Evolutionary conservation across 2,888 invertebrate species (phyloP), one percentile per base, ranked within the genome.

Genomic region (Stenotaenia linearis): DNA sequence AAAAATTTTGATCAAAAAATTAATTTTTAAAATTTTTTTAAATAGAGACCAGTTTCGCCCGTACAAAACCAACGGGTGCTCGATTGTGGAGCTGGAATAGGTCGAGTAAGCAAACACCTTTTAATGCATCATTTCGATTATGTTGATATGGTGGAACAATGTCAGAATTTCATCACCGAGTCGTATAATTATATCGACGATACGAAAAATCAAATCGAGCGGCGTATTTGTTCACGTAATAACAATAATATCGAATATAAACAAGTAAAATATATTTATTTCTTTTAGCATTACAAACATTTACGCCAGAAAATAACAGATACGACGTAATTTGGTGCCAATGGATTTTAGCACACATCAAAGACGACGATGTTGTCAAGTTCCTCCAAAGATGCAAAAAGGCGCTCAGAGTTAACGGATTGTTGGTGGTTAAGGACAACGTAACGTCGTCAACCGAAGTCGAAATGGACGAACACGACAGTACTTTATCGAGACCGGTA

Each of bases 11-110:
- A 28, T 23, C 30, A 15, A 7, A 75, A 75, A 28, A 28, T 25
- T 28, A 37, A 5, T 6, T 37, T 37, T 37, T 37, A 37, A n/a
- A n/a, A n/a, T n/a, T n/a, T n/a, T n/a, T n/a, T n/a, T n/a, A n/a
- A n/a, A 12, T 37, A 28, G 30, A 78, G 78, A 21, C 69, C 30
- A 30, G 25, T 25, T 30, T 69, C 61, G n/a, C 30, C 69, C 1
- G 18, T 78, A 23, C 90, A 88, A 0, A 90, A 87, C 78, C 86
- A 88, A 75, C 87, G 90, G 81, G 97, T 95, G 1, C 87, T 98
- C 9, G 99, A 99, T 85, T 98, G 98, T 86, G 99, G 98, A 5
- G 94, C 97, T 18, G 99, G 99, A 1, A 98, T 99, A 83, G 99
- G 99, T 0, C 89, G 99, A 83, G 92, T 99, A 50, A 93, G 95